These are phyloP conservation scores for Corythoichthys haematopterus DNA, from an alignment of 2,113 vertebrate species.

Conservation along the genomic window DNA sequence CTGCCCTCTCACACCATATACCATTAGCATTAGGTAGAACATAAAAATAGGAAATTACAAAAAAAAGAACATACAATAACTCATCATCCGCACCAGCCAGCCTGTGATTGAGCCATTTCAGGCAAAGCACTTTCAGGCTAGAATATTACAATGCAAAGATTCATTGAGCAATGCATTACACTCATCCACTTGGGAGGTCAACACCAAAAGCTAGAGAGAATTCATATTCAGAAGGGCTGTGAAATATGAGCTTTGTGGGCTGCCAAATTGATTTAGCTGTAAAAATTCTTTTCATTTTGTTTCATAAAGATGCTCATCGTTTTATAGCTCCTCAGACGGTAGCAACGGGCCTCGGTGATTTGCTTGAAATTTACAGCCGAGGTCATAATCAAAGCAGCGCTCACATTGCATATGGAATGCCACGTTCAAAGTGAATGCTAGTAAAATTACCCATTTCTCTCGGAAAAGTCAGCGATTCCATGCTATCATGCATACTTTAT, in stretches of 20 bases:
- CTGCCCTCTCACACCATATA: constrained; percentile 22
- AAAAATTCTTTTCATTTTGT: constrained; percentile 63
- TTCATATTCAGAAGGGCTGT: constrained; percentile 49
- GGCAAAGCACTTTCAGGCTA: constrained; percentile 38
- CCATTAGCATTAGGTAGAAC: constrained; percentile 25
- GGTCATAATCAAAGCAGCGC: constrained; percentile 57
- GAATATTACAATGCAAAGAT: constrained; percentile 56
- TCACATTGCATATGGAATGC: constrained; percentile 42
- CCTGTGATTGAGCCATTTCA: constrained; percentile 40
- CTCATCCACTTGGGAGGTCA: constrained; percentile 59
- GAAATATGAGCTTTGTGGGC: constrained; percentile 57
- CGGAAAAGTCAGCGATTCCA: constrained; percentile 43
- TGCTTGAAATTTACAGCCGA: constrained; percentile 59
- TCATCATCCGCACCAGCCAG: constrained; percentile 46
- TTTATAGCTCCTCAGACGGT: constrained; percentile 50
- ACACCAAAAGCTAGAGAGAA: constrained; percentile 54
- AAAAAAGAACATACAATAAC: constrained; percentile 21
- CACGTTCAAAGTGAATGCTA: constrained; percentile 31
- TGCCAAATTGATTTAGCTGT: constrained; percentile 65
- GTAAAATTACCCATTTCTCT: constrained; percentile 46
- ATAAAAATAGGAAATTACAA: constrained; percentile 29
- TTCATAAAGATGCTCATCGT: constrained; percentile 60
- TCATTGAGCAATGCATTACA: constrained; percentile 32
- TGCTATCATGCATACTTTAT: constrained; percentile 48
- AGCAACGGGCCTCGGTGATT: constrained; percentile 47